A percentile compares a stretch with the other conserved stretches of the same genome.
Evolutionary conservation across 2,797 vertebrate species (phyloP).

Genomic region (Amblyraja radiata): DNA sequence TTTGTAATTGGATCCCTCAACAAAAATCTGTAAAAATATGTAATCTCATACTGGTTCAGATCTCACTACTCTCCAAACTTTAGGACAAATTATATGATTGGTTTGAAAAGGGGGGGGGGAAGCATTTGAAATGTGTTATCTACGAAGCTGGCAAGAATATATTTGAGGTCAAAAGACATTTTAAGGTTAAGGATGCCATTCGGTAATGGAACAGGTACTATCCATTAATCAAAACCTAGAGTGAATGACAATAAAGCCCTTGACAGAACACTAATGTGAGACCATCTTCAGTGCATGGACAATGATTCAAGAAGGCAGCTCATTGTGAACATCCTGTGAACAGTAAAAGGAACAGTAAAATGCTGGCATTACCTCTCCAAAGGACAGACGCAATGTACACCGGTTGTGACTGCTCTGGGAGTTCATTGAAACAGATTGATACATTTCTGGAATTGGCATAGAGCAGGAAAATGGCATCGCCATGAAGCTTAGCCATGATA

Average conservation of each 20-base stretch:
- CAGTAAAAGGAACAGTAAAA: not conserved
- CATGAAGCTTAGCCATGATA: no score
- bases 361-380: not conserved
- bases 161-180: not conserved
- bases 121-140: not conserved
- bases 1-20: no score
- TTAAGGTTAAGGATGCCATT: not conserved
- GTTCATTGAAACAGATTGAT: no score
- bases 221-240: not conserved
- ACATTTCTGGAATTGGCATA: no score
- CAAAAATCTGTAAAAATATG: not conserved
- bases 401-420: no score
- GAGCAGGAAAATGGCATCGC: no score
- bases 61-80: not conserved
- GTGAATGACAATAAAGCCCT: not conserved
- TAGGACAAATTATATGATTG: not conserved
- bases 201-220: not conserved
- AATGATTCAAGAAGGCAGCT: not conserved
- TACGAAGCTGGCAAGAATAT: not conserved
- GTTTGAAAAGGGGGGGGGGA: not conserved
- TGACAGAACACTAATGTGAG: not conserved
- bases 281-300: not conserved
- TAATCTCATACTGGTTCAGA: not conserved
- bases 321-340: not conserved
- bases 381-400: not conserved